Base-by-base conservation (phyloP, 2,797 vertebrate genomes). In the Tympanoctomys barrerae region DNA sequence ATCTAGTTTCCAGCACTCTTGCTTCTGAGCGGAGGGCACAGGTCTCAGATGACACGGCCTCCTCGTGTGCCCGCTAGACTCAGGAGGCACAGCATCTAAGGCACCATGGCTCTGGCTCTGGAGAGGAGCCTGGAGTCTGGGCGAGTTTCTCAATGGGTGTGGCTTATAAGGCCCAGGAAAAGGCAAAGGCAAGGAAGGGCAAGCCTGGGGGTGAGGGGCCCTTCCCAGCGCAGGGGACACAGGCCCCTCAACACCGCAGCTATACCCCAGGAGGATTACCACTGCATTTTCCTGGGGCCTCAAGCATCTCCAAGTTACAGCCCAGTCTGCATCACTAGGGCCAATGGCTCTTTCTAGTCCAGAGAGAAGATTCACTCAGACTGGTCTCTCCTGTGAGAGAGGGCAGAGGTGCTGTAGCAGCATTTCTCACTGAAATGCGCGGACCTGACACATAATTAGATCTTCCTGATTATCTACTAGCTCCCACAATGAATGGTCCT, bases 111-210 rank as follows among this genome's bases (percentile, higher is more conserved):
- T 91, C 77, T 39, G 46, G 75, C 64, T 9, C 22, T 0, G 14
- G 78, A 61, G 64, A 85, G 68, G 87, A 77, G 80, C 10, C 81
- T 42, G 42, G 10, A 33, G 10, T 9, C 5, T 19, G 42, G 16
- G 78, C 26, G 13, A 7, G 2, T 21, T 89, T 73, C 52, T 92
- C 87, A n/a, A 7, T 0, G 14, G 42, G 64, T 78, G 70, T 0
- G 64, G 62, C 12, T 77, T 28, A 36, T 1, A 33, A 4, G 6
- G 7, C 39, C n/a, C 0, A 0, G n/a, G 21, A 6, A 26, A 87
- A 71, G 84, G 57, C 54, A 36, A 26, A 14, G 52, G 52, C 52
- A 54, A 54, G 21, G 31, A 54, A 54, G 21, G 31, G 9, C 22
- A 66, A 54, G 5, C 2, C 73, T 2, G 9, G 12, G 21, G 5